Base-by-base conservation (phyloP, 1,140 invertebrate genomes). In the Asobara japonica region DNA sequence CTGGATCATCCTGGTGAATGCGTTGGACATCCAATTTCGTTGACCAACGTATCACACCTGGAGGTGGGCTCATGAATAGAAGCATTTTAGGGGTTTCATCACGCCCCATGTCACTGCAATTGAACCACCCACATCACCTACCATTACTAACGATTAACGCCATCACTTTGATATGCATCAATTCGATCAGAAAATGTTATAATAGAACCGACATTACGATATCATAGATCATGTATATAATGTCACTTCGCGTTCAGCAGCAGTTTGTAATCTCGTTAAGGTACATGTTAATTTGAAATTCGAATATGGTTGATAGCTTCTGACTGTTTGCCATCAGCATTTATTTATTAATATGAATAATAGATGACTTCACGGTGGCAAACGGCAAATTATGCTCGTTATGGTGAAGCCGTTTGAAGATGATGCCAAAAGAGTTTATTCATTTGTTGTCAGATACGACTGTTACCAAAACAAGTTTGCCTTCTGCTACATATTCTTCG, bases 141-240 rank as follows among this genome's bases (percentile, higher is more conserved):
- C 20, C 22, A 56, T 56, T 56, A 56, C 51, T 27, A 22, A 25
- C 20, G 22, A 56, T 56, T 56, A 56, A 27, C 51, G 6, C n/a
- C 22, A 27, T 10, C 51, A 56, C 22, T 25, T 4, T 56, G 51
- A 56, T 20, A 56, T 16, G 41, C 22, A 56, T 56, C 22, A 56
- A 56, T 56, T 56, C 51, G 25, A 56, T 25, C 20, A 56, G 51
- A 56, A 56, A 56, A 25, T 56, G 7, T 56, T 25, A 56, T 56
- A 0, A 36, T 36, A 36, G 11, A 18, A 25, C 3, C 22, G 2
- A 11, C 1, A 45, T 45, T 45, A 45, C 7, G n/a, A 45, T 45
- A 45, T 38, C 8, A 38, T 38, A 38, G 36, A n/a, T 38, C 10
- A 13, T 38, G n/a, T n/a, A 38, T 7, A n/a, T 13, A 38, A 38